phyloP scores from a whole-genome alignment of 2,113 vertebrate species.

The cattle (Bos taurus) region ARS-UCD2.0 NC_037335.1:110094001-110094500 shows the following conservation, averaged over 20 bases:
- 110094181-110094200: not conserved
- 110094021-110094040: conserved; percentile 38
- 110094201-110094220: not conserved
- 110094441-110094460: not conserved
- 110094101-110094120: not conserved
- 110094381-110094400: not conserved
- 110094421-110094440: not conserved
- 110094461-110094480: not conserved
- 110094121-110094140: not conserved
- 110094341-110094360: not conserved
- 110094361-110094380: not conserved
- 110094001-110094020: conserved; percentile 42
- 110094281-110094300: not conserved
- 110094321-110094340: not conserved
- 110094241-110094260: not conserved
- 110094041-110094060: conserved; percentile 24
- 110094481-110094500: not conserved
- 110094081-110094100: conserved; percentile 25
- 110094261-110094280: not conserved
- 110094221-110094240: not conserved
- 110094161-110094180: not conserved
- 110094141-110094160: not conserved
- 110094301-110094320: not conserved
- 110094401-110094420: not conserved
- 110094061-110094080: not conserved